A percentile compares a stretch with the other conserved stretches of the same genome.
Evolutionary conservation across 2,888 invertebrate genomes (phyloP).

Genomic region (Acleris literana): DNA sequence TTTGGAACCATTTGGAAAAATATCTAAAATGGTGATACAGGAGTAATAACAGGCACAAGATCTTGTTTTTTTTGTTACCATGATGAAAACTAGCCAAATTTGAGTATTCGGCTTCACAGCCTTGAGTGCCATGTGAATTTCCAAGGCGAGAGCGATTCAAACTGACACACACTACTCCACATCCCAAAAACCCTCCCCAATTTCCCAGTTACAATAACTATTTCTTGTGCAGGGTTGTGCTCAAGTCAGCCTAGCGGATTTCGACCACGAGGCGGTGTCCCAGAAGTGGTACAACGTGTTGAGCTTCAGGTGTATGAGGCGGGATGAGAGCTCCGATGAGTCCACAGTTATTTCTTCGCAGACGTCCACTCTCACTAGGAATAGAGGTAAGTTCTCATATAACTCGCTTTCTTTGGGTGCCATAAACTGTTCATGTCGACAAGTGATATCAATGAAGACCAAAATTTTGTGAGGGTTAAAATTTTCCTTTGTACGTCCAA

Average conservation of each 20-base stretch:
- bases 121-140: conserved; percentile 79
- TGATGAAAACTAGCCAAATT: conserved; percentile 83
- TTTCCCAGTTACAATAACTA: conserved; percentile 27
- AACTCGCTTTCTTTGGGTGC: neutral
- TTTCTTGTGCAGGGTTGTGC: conserved; percentile 90
- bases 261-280: conserved; percentile 91
- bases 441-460: too few species aligned
- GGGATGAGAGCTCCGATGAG: conserved; percentile 98
- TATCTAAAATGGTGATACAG: too few species aligned
- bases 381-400: conserved; percentile 84
- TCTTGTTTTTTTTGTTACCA: conserved; percentile 29
- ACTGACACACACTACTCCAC: conserved; percentile 50
- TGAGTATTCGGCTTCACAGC: conserved; percentile 73
- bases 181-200: conserved; percentile 3
- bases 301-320: conserved; percentile 82
- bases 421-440: neutral
- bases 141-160: conserved; percentile 77
- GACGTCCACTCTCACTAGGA: conserved; percentile 96
- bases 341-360: conserved; percentile 98
- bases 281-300: conserved; percentile 98
- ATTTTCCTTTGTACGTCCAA: too few species aligned
- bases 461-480: too few species aligned
- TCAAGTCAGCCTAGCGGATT: conserved; percentile 97
- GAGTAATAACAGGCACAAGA: too few species aligned
- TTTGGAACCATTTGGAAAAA: too few species aligned